These are phyloP conservation scores for Labia minor DNA, from an alignment of 2,888 invertebrate species.

Conservation along the genomic window DNA sequence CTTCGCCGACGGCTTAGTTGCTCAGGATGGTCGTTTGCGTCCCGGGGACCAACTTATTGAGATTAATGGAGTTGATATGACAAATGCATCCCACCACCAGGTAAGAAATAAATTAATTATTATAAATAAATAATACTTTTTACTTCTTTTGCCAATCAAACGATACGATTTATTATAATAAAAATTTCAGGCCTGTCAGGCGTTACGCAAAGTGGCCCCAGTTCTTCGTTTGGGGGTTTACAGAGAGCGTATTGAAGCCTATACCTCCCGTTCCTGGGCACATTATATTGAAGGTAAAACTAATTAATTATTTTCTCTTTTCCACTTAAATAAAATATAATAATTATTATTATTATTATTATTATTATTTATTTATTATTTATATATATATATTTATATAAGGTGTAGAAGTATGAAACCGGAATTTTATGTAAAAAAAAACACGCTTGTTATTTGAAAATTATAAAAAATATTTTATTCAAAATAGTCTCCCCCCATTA, in stretches of 20 bases:
- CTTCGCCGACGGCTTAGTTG: conserved; percentile 36
- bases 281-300: conserved; percentile 26
- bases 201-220: conserved; percentile 33
- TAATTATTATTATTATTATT: too few species aligned
- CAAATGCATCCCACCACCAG: conserved; percentile 28
- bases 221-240: conserved; percentile 38
- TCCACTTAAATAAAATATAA: too few species aligned
- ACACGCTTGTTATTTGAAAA: too few species aligned
- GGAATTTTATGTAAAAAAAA: too few species aligned
- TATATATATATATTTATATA: too few species aligned
- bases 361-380: too few species aligned
- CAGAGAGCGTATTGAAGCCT: conserved; percentile 33
- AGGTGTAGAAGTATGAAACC: too few species aligned
- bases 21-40: conserved; percentile 36
- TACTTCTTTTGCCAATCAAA: too few species aligned
- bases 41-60: conserved; percentile 39
- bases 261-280: conserved; percentile 23
- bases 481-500: too few species aligned
- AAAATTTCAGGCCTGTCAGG: conserved; percentile 30
- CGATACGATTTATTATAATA: too few species aligned
- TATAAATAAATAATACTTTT: not conserved
- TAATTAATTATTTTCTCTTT: not conserved
- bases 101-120: conserved; percentile 19
- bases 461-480: too few species aligned
- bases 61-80: conserved; percentile 36